Conservation (phyloP, 2,797 vertebrate genomes). For the Clarias pachynema region DNA sequence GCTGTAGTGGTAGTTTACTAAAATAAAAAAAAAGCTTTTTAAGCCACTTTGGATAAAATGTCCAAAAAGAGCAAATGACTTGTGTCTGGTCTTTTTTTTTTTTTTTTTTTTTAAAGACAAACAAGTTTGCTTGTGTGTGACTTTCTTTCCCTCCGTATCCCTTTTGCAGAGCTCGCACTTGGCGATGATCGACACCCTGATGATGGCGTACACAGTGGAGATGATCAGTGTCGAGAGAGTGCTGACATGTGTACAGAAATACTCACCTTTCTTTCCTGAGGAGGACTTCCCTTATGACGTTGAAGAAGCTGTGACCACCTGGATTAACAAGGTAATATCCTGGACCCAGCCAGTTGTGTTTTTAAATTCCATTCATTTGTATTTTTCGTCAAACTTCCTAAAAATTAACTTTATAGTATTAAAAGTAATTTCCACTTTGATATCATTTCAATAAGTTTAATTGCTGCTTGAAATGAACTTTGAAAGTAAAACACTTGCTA, state of each 20-base stretch:
- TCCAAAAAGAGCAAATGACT: too few relatives aligned
- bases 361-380: not conserved
- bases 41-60: too few relatives aligned
- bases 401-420: not conserved
- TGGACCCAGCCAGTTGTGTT: not conserved
- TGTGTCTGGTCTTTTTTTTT: not conserved
- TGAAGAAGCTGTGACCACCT: conserved; percentile 91
- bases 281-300: conserved; percentile 92
- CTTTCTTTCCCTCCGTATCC: not conserved
- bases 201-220: conserved; percentile 98
- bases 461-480: not conserved
- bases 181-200: conserved; percentile 93
- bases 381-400: not conserved
- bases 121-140: not conserved
- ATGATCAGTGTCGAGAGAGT: conserved; percentile 96
- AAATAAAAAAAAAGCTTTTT: too few relatives aligned
- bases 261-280: conserved; percentile 81
- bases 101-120: not conserved
- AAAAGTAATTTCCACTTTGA: too few relatives aligned
- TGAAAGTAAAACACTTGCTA: not conserved
- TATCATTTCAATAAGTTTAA: not conserved
- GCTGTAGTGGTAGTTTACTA: too few relatives aligned
- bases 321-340: conserved; percentile 91
- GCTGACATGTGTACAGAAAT: conserved; percentile 86
- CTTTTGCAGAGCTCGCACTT: conserved; percentile 87